Base-by-base conservation (phyloP, 2,113 vertebrate genomes). In the Takifugu bimaculatus region DNA sequence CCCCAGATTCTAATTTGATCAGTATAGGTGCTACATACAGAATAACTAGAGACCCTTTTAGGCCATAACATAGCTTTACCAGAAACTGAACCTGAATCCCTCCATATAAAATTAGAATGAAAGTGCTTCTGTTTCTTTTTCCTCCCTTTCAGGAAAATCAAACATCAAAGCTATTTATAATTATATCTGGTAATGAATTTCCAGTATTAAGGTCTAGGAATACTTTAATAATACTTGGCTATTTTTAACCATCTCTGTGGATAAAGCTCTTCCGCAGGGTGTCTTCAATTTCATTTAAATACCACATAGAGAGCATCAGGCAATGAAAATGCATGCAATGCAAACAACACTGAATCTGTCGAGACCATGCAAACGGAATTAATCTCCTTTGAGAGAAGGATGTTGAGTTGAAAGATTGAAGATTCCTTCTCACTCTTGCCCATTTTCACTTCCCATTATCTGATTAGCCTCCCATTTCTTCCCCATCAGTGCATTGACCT, bases 381-480 rank as follows among this genome's bases (percentile, higher is more conserved):
- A 50, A 54, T 50, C 10, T 7, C 55, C 13, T 50, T 60, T 29
- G 25, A 15, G 7, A n/a, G 13, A 26, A 63, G 50, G 7, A 32
- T 3, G 29, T 6, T 32, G 29, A 32, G 29, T 32, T 32, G 29
- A 32, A 32, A 49, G 15, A 92, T 90, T 90, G 91, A 90, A 90
- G 90, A 91, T 80, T 91, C 14, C 90, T 80, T 88, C 62, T 88
- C 75, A 84, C 91, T 89, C 89, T 89, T 76, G 77, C 87, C 89
- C 90, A 86, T 92, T 93, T 92, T 90, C 91, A 91, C 88, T 91
- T 90, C 89, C 91, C 89, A 92, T 92, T 91, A 92, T 92, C 92
- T 94, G 94, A 94, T 94, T 95, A 94, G 93, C 93, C 90, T 92
- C 92, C 90, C 90, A 94, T 96, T 94, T 93, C 91, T 90, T 93